Evolutionary conservation across 2,113 vertebrate species (phyloP).

Genomic region (Pelusios castaneus): DNA sequence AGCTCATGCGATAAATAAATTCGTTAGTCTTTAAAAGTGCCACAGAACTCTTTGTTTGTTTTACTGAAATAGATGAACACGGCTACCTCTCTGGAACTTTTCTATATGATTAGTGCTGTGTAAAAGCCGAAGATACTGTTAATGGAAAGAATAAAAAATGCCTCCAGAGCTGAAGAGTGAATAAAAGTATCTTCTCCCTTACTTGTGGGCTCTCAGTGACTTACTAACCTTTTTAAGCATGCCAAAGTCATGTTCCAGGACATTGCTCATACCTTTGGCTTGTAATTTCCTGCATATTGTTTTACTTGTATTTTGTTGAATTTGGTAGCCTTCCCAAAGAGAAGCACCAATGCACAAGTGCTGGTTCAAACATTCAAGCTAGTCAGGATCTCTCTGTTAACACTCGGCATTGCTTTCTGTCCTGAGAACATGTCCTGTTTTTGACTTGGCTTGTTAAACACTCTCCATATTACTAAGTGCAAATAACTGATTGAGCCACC

Average conservation of each 20-base stretch:
- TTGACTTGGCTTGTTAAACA: conserved; percentile 16
- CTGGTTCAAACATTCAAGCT: conserved; percentile 47
- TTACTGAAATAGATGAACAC: too few species aligned
- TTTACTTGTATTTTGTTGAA: conserved; percentile 62
- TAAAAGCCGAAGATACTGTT: not conserved
- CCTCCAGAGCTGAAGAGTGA: not conserved
- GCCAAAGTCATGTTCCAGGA: conserved; percentile 44
- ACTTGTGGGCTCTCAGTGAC: not conserved
- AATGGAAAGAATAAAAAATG: not conserved
- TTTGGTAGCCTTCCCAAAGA: conserved; percentile 63
- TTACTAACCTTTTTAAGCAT: conserved; percentile 27
- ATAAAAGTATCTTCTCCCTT: not conserved
- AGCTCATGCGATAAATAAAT: too few species aligned
- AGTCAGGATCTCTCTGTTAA: not conserved
- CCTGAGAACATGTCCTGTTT: not conserved
- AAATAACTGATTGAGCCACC: conserved; percentile 14
- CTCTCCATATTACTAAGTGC: conserved; percentile 2
- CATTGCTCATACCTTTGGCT: conserved; percentile 59
- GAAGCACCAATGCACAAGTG: not conserved
- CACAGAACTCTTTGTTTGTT: too few species aligned
- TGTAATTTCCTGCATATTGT: conserved; percentile 54
- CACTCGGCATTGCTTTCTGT: conserved; percentile 14
- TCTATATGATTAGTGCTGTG: not conserved
- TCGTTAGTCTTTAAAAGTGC: too few species aligned
- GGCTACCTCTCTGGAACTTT: not conserved